Base-by-base conservation (phyloP, 2,113 vertebrate species). In the Otis tarda region DNA sequence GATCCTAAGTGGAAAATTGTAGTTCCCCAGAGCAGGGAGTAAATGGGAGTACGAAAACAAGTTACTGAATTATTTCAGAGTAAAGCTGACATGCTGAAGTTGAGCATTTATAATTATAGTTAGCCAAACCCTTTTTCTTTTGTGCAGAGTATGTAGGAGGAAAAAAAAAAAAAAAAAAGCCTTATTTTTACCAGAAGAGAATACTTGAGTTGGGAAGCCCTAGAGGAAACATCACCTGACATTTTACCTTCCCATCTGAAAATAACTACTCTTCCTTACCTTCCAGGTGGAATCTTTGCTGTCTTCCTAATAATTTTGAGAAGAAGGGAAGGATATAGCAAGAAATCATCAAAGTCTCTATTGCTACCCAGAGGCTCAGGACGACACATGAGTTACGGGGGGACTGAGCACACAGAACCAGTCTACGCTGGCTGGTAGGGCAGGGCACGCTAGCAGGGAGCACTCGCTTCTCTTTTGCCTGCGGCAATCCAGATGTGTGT, bases 361-460 rank as follows among this genome's bases (percentile, higher is more conserved):
- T 33, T 99, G 64, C 85, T 99, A n/a, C 79, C 90, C 14, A 94
- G 96, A 87, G 98, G 98, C n/a, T 91, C 95, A 4, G 96, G 96
- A 28, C 95, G 60, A 25, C 96, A 95, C 13, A 71, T 87, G 41
- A 97, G 94, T 3, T 99, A 99, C 0, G 98, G 98, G 33, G 96
- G 98, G 17, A 98, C 90, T 0, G 98, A 98, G 68, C 98, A 98
- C 50, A 98, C 97, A 14, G 98, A 99, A 74, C 98, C 99, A 1
- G 98, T 99, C 28, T 99, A 99, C 22, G 98, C 99, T 2, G 99
- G 99, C 64, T 99, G 99, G 99, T 99, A 98, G 98, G 14, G 2
- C 8, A 52, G 71, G 63, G 39, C 10, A 3, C 0, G 3, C n/a
- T 9, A 1, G 0, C 53, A 45, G 64, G 74, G 67, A 60, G 50